These are phyloP conservation scores for Drosophila pandora DNA, from an alignment of 1,140 invertebrate species.

Conservation along the genomic window DNA sequence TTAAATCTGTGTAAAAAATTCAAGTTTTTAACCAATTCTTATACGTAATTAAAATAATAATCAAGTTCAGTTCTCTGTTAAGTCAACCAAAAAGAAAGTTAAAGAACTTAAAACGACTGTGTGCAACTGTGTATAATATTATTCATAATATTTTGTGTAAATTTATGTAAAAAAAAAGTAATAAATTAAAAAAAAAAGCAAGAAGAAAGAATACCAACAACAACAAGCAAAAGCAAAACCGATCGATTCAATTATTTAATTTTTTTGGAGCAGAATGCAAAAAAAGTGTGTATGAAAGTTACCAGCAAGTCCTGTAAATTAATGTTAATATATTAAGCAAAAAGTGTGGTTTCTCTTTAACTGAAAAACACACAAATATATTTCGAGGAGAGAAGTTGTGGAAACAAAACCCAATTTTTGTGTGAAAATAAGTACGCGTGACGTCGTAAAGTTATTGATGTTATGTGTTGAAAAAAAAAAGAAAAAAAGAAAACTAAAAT, in stretches of 20 bases:
- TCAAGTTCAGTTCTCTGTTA: conserved; percentile 53
- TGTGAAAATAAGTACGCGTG: conserved; percentile 6
- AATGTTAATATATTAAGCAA: conserved; percentile 63
- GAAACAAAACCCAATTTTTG: neutral
- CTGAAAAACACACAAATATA: conserved; percentile 31
- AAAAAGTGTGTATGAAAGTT: conserved; percentile 35
- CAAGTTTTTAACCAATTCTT: conserved; percentile 58
- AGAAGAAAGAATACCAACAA: conserved; percentile 17
- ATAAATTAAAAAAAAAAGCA: neutral
- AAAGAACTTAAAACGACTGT: conserved; percentile 15
- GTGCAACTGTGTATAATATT: conserved; percentile 76
- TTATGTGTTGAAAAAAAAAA: neutral
- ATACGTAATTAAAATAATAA: conserved; percentile 59
- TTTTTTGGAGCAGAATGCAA: conserved; percentile 37
- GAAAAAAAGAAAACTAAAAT: too few relatives aligned
- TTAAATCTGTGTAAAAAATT: conserved; percentile 67
- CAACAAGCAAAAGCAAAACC: conserved; percentile 41
- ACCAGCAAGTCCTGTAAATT: conserved; percentile 56
- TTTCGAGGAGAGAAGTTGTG: neutral
- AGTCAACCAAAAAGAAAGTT: conserved; percentile 11
- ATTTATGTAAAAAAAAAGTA: conserved; percentile 71
- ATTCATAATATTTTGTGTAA: conserved; percentile 76
- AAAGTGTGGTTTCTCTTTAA: conserved; percentile 63
- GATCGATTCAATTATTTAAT: conserved; percentile 43
- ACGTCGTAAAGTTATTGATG: conserved; percentile 20